A percentile compares a stretch with the other conserved stretches of the same genome.
Evolutionary conservation across 2,113 vertebrate species (phyloP).

Genomic region (Epinephelus cyanopodus): DNA sequence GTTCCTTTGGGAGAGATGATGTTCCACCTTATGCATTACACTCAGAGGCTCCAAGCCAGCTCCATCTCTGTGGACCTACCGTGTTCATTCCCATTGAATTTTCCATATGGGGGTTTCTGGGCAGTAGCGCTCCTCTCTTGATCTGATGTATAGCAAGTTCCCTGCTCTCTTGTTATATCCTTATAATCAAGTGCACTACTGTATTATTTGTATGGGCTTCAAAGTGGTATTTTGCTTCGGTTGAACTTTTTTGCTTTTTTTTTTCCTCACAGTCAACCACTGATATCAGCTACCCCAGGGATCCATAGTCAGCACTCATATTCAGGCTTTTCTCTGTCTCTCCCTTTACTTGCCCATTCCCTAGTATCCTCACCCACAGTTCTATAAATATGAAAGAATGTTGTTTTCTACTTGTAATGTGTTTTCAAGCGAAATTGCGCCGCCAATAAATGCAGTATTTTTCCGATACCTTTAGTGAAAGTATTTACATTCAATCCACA

Average conservation of each 20-base stretch:
- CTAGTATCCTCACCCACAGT: constrained; percentile 20
- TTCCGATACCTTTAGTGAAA: constrained; percentile 35
- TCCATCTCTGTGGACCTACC: constrained; percentile 57
- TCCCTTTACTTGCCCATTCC: constrained; percentile 49
- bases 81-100: constrained; percentile 45
- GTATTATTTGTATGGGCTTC: constrained; percentile 64
- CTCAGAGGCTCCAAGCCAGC: constrained; percentile 49
- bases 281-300: constrained; percentile 62
- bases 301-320: constrained; percentile 66
- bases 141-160: constrained; percentile 44
- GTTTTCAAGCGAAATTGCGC: constrained; percentile 47
- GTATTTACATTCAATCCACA: constrained; percentile 65
- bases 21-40: constrained; percentile 57
- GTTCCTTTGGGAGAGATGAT: constrained; percentile 66
- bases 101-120: constrained; percentile 56
- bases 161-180: constrained; percentile 42
- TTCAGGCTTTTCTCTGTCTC: constrained; percentile 30
- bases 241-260: constrained; percentile 55
- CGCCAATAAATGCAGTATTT: constrained; percentile 42
- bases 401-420: constrained; percentile 32
- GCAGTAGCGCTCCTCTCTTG: constrained; percentile 17
- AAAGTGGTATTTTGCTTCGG: constrained; percentile 68
- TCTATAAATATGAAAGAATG: constrained; percentile 38
- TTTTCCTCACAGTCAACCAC: constrained; percentile 33
- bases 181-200: constrained; percentile 54